These are phyloP conservation scores for Aplodontia rufa DNA, from an alignment of 2,113 vertebrate species.

Conservation along the genomic window DNA sequence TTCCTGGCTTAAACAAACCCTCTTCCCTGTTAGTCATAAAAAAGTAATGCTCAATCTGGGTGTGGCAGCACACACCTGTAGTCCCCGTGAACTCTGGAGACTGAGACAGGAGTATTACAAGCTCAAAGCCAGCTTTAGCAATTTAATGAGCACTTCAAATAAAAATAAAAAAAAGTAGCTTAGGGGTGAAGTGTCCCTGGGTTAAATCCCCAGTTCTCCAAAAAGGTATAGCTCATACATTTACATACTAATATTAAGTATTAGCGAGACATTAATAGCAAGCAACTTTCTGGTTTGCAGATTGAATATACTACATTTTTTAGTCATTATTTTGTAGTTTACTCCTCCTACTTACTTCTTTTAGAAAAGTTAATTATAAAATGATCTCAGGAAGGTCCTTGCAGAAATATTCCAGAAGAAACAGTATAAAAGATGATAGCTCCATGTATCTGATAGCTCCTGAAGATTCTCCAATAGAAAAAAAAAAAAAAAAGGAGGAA, in stretches of 20 bases:
- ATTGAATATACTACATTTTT: background rate
- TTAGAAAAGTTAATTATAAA: background rate
- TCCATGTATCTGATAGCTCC: rapidly evolving
- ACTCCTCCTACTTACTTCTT: background rate
- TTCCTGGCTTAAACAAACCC: background rate
- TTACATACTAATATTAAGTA: too few relatives aligned
- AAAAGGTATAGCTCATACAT: background rate
- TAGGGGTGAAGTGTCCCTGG: too few relatives aligned
- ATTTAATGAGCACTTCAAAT: too few relatives aligned
- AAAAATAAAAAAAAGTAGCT: too few relatives aligned
- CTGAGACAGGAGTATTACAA: too few relatives aligned
- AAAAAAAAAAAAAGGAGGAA: too few relatives aligned
- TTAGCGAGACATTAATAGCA: background rate
- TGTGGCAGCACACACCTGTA: too few relatives aligned
- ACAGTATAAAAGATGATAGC: background rate
- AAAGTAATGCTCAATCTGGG: background rate
- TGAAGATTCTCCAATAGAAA: background rate
- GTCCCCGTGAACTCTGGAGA: too few relatives aligned
- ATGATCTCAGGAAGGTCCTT: background rate
- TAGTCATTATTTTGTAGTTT: background rate
- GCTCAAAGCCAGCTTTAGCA: too few relatives aligned
- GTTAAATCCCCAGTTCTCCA: too few relatives aligned
- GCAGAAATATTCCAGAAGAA: background rate
- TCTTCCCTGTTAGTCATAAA: background rate
- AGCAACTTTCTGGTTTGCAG: background rate